Conservation (phyloP, 1,140 invertebrate genomes). For the Octopus sinensis region DNA sequence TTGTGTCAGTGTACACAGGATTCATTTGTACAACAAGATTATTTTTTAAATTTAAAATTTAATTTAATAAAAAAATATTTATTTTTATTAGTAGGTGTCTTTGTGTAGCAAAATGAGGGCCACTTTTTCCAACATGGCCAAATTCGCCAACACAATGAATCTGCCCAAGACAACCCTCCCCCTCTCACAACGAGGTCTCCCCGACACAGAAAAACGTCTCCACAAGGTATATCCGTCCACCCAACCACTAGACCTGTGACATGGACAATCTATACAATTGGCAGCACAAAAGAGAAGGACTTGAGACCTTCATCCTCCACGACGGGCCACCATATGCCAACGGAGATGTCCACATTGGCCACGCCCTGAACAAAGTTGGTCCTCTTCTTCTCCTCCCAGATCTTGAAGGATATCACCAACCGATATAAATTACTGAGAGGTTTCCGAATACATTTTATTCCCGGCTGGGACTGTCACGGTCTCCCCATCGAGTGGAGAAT, state of each 20-base stretch:
- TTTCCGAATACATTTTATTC: conserved; percentile 79
- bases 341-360: conserved; percentile 94
- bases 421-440: conserved; percentile 78
- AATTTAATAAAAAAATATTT: too few relatives aligned
- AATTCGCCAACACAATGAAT: conserved; percentile 62
- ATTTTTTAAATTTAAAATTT: too few relatives aligned
- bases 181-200: conserved; percentile 61
- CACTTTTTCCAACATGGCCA: too few relatives aligned
- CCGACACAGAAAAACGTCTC: conserved; percentile 65
- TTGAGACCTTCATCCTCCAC: conserved; percentile 80
- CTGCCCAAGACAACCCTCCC: conserved; percentile 71
- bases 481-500: conserved; percentile 96
- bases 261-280: conserved; percentile 80
- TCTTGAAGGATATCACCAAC: conserved; percentile 90
- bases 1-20: too few relatives aligned
- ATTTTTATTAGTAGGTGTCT: too few relatives aligned
- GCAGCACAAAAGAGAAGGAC: conserved; percentile 70
- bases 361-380: conserved; percentile 92
- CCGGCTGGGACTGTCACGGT: conserved; percentile 99
- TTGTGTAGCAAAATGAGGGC: too few relatives aligned
- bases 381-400: conserved; percentile 61
- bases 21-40: too few relatives aligned
- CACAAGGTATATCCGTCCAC: conserved; percentile 61
- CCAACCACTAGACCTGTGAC: conserved; percentile 64
- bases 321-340: conserved; percentile 99